These are phyloP conservation scores for Aplodontia rufa DNA, from an alignment of 2,113 vertebrate species.

Conservation along the genomic window DNA sequence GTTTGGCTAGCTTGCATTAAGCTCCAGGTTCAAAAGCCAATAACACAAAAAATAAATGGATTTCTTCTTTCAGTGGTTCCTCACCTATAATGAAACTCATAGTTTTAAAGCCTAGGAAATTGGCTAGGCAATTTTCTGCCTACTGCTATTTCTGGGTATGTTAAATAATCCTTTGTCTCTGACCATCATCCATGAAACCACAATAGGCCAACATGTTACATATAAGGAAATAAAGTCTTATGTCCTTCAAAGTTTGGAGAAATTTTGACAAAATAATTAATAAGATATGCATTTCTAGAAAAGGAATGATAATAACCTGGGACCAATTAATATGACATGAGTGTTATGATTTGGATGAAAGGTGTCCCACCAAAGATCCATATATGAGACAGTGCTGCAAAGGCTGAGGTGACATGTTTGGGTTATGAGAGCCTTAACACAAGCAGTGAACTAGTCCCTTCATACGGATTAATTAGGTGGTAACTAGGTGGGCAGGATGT, in stretches of 20 bases:
- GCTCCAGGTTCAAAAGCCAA: not conserved
- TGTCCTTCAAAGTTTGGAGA: not conserved
- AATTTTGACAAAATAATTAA: not conserved
- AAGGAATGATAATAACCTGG: not conserved
- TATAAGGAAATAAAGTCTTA: not conserved
- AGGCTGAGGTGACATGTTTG: no score
- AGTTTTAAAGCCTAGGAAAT: not conserved
- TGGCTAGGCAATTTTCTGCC: not conserved
- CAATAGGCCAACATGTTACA: not conserved
- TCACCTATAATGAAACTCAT: not conserved
- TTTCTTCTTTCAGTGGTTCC: not conserved
- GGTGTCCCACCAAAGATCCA: no score
- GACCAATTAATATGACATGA: not conserved
- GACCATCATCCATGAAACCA: not conserved
- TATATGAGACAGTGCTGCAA: no score
- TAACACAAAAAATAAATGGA: not conserved
- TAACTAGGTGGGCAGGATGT: no score
- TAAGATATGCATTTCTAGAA: not conserved
- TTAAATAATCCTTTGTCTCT: not conserved
- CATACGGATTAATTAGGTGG: no score
- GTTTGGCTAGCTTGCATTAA: no score
- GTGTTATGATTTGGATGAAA: no score
- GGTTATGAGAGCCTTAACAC: no score
- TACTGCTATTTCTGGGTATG: not conserved
- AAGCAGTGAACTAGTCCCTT: no score